Conservation (phyloP, 1,140 invertebrate genomes). For the Drosophila auraria region DNA sequence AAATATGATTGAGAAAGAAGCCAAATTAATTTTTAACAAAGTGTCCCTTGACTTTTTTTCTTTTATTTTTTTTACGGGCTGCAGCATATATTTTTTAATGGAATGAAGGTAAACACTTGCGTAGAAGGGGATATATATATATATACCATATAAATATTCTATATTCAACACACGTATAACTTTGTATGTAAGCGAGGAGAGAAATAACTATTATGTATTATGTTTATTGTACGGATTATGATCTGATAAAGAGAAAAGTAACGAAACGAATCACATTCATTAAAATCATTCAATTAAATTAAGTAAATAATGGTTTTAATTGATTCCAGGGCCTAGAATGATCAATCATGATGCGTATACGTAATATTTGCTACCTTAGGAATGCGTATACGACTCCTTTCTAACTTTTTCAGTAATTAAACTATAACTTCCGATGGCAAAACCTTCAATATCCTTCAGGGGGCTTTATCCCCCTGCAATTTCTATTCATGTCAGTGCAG, state of each 20-base stretch:
- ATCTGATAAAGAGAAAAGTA: slow-evolving; percentile 53
- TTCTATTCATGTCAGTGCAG: slow-evolving; percentile 3
- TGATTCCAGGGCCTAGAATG: too few species aligned
- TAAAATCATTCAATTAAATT: slow-evolving; percentile 60
- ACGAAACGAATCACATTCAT: slow-evolving; percentile 73
- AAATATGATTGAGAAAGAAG: slow-evolving; percentile 15
- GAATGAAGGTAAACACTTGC: slow-evolving; percentile 13
- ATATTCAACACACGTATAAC: slow-evolving; percentile 62
- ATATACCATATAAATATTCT: slow-evolving; percentile 72
- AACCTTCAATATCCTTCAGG: too few species aligned
- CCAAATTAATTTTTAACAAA: slow-evolving; percentile 40
- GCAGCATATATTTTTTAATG: slow-evolving; percentile 34
- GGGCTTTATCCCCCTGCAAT: neutral
- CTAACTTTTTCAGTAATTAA: too few species aligned
- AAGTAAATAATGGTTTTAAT: slow-evolving; percentile 6
- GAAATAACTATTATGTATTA: slow-evolving; percentile 73
- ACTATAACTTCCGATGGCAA: neutral
- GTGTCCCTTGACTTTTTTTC: slow-evolving; percentile 10
- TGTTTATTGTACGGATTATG: slow-evolving; percentile 71
- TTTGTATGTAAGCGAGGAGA: slow-evolving; percentile 51
- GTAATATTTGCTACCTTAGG: too few species aligned
- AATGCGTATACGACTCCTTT: too few species aligned
- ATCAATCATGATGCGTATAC: too few species aligned
- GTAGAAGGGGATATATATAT: slow-evolving; percentile 44
- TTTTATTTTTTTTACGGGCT: slow-evolving; percentile 23